A percentile compares a stretch with the other conserved stretches of the same genome.
Conservation (phyloP, 92 coral and sea anemone species). For the Actinernus sp. region DNA sequence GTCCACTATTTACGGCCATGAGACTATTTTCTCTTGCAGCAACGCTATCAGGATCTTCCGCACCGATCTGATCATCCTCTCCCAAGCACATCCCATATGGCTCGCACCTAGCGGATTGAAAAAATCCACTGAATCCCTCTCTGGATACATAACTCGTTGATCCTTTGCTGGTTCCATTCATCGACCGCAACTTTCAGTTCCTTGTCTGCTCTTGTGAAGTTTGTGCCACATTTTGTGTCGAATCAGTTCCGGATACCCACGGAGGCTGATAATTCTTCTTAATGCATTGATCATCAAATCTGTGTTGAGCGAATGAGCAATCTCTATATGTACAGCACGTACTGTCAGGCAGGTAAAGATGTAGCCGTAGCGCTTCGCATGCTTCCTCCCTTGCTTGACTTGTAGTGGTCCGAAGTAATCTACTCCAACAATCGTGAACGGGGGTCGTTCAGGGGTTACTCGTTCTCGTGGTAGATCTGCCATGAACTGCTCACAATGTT, state of each 20-base stretch:
- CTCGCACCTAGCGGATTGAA: constrained; percentile 25
- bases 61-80: neutral
- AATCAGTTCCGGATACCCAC: too few species aligned
- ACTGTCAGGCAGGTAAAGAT: constrained; percentile 42
- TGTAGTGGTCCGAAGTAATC: constrained; percentile 43
- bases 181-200: neutral
- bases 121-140: too few species aligned
- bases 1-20: too few species aligned
- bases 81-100: constrained; percentile 26
- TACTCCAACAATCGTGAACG: constrained; percentile 23
- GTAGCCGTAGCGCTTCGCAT: constrained; percentile 34
- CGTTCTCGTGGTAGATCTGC: constrained; percentile 9
- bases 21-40: too few species aligned
- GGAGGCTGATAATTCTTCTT: too few species aligned
- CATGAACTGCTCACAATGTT: constrained; percentile 24
- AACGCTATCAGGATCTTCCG: constrained; percentile 1
- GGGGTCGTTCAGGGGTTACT: constrained; percentile 24
- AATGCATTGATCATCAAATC: too few species aligned
- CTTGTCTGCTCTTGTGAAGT: constrained; percentile 26
- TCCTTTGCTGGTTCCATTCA: neutral
- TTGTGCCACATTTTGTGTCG: too few species aligned
- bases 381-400: constrained; percentile 13
- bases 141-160: too few species aligned
- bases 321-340: constrained; percentile 56
- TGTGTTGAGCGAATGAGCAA: constrained; percentile 27